phyloP scores from a whole-genome alignment of 2,888 invertebrate genomes.

The Lycia hirtaria region DNA sequence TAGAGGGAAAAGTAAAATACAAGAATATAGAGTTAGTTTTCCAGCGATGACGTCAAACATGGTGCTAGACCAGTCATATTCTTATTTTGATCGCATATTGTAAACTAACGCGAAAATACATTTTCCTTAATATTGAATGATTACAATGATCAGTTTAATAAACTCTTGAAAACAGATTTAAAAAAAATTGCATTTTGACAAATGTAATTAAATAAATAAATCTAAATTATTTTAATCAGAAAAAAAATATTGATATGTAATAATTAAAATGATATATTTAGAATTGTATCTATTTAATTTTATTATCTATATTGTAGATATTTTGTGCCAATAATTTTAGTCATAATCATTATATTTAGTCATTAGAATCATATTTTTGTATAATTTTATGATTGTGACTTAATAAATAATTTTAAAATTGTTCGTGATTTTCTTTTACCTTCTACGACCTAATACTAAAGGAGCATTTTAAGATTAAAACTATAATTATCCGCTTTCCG shows the following conservation, averaged over 20 bases:
- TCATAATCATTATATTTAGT: slow-evolving; percentile 35
- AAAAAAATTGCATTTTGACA: not conserved
- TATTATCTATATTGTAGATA: slow-evolving; percentile 37
- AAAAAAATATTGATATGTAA: no score
- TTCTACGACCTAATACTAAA: not conserved
- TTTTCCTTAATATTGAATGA: no score
- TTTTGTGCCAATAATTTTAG: slow-evolving; percentile 47
- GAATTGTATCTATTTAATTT: slow-evolving; percentile 27
- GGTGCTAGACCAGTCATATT: no score
- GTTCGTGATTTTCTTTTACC: not conserved
- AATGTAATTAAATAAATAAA: not conserved
- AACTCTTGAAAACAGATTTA: no score
- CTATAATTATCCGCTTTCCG: no score
- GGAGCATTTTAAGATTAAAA: no score
- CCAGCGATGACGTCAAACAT: no score
- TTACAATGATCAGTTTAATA: no score
- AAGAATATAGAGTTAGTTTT: no score
- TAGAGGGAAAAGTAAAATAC: no score
- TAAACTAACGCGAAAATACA: no score
- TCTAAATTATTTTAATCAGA: slow-evolving; percentile 5
- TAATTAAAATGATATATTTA: slow-evolving; percentile 10
- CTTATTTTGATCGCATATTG: no score
- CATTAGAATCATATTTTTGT: slow-evolving; percentile 41
- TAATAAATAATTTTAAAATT: slow-evolving; percentile 20
- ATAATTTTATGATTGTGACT: slow-evolving; percentile 40